Evolutionary conservation across 2,797 vertebrate species (phyloP).

Genomic region (Miopithecus talapoin): DNA sequence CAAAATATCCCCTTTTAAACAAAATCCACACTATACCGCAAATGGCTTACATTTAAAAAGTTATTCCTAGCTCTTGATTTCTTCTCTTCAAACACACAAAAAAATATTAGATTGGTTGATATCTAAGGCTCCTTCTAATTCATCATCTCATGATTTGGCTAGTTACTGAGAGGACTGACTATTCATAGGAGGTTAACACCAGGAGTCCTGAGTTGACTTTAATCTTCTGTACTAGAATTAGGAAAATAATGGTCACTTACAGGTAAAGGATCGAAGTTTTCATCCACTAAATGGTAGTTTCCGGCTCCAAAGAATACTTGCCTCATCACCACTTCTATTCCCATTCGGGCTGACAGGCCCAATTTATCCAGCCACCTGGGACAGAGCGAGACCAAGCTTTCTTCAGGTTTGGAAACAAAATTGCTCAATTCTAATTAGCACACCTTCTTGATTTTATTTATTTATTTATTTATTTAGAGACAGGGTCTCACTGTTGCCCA

Average conservation of each 20-base stretch:
- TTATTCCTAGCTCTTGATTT: background rate
- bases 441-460: background rate
- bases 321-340: conserved; percentile 94
- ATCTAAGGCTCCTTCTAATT: background rate
- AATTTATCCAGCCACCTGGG: conserved; percentile 98
- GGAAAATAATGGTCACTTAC: conserved; percentile 82
- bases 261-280: conserved; percentile 92
- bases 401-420: background rate
- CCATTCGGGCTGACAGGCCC: conserved; percentile 90
- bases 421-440: background rate
- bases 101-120: background rate
- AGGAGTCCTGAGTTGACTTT: too few relatives aligned
- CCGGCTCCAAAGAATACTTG: conserved; percentile 95
- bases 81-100: background rate
- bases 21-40: background rate
- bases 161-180: background rate
- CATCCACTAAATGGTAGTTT: conserved; percentile 93
- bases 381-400: conserved; percentile 2
- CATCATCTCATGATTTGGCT: background rate
- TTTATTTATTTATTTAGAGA: background rate
- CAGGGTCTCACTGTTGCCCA: background rate
- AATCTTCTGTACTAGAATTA: background rate
- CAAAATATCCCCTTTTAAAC: background rate
- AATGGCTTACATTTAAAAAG: background rate
- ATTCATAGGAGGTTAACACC: background rate